Evolutionary conservation across 2,113 vertebrate species (phyloP), one percentile per base, ranked within the genome.

Genomic region (Camarhynchus parvulus): DNA sequence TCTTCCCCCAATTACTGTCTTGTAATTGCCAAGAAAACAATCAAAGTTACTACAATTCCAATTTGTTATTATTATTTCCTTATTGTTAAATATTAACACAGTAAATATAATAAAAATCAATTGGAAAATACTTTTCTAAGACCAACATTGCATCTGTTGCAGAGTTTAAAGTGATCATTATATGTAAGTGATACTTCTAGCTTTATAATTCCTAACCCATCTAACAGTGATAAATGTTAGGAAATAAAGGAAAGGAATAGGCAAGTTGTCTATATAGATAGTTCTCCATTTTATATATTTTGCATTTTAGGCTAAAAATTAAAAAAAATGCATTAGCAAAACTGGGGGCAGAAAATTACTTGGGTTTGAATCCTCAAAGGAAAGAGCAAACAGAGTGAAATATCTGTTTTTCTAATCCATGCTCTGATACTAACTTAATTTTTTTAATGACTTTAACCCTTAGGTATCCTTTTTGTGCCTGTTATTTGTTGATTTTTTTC

Each of bases 121-220:
- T 39, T 53, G 23, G 7, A 67, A 78, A 73, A 68, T 68, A 31
- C 6, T 62, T 79, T 77, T 37, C 14, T 63, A 33, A 49, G 11
- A 55, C 30, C 9, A 30, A 25, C 2, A 1, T 53, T 73, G 25
- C 23, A 37, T 33, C 14, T 1, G 1, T 10, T 47, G 15, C 39
- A 49, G 10, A 47, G 9, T 37, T 59, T 59, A 44, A 92, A 74
- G 17, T 59, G 8, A 30, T 72, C 8, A 33, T 64, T 68, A 27
- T 47, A 19, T 53, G 4, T 59, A 78, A 79, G 31, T 58, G 28
- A 16, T 72, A n/a, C 53, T 83, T 93, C 31, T 72, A 53, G 11
- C 39, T 79, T 89, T 42, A 9, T 47, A 33, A 28, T 56, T 86
- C 11, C 16, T 52, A 52, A 42, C 8, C n/a, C 39, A 37, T 33